Evolutionary conservation across 2,797 vertebrate species (phyloP).

Genomic region (Falco columbarius): DNA sequence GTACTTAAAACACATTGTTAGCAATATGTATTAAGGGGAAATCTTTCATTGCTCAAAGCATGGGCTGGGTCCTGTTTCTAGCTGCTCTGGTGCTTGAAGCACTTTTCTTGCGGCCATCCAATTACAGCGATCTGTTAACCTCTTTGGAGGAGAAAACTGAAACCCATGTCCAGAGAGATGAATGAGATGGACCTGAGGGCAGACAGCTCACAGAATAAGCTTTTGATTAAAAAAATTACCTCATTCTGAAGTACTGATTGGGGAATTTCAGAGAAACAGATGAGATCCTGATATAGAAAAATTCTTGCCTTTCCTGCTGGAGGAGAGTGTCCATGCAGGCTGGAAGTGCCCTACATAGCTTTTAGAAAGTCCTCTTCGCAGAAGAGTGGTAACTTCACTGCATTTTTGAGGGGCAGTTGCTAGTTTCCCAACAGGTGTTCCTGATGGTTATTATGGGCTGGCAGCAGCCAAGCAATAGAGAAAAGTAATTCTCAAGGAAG

Average conservation of each 20-base stretch:
- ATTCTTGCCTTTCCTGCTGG: neutral
- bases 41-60: neutral
- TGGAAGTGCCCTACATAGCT: neutral
- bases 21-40: neutral
- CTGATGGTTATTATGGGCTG: neutral
- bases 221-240: constrained; percentile 70
- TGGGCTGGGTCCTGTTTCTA: neutral
- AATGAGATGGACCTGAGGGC: constrained; percentile 58
- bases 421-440: neutral
- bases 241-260: constrained; percentile 36
- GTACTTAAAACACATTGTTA: neutral
- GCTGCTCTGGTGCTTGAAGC: neutral
- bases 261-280: constrained; percentile 24
- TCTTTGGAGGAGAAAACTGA: constrained; percentile 39
- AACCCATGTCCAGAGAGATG: constrained; percentile 39
- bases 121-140: constrained; percentile 50
- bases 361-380: neutral
- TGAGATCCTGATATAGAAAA: neutral
- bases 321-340: neutral
- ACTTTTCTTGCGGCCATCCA: constrained; percentile 24
- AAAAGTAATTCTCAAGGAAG: neutral
- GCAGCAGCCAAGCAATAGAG: neutral
- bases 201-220: constrained; percentile 51
- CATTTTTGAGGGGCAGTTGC: neutral
- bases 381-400: neutral